Percentiles rank a stretch among this genome's conserved stretches.
phyloP scores from a whole-genome alignment of 2,113 vertebrate genomes.

The Pedionomus torquatus region DNA sequence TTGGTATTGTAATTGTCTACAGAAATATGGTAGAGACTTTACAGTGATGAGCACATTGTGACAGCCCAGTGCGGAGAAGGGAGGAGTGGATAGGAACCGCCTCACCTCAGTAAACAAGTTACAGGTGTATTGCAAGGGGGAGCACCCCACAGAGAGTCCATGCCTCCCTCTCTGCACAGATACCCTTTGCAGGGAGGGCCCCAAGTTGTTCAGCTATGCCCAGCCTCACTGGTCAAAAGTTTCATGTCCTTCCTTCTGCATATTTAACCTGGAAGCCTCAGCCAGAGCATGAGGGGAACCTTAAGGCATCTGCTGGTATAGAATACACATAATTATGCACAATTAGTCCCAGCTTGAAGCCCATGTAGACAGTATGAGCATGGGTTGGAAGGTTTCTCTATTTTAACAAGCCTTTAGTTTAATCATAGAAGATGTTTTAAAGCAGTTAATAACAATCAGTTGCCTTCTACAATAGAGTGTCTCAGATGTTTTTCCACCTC shows the following conservation, averaged over 20 bases:
- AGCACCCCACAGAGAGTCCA: background rate
- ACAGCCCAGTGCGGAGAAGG: background rate
- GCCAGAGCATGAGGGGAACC: background rate
- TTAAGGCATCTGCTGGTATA: background rate
- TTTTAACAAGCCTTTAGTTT: background rate
- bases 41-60: accelerated
- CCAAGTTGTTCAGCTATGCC: accelerated
- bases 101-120: background rate
- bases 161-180: background rate
- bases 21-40: background rate
- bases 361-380: background rate
- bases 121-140: no score
- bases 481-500: background rate
- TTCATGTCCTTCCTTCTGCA: background rate
- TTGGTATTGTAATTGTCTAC: background rate
- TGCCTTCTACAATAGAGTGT: background rate
- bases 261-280: background rate
- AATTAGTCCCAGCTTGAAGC: background rate
- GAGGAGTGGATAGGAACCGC: background rate
- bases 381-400: background rate
- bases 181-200: background rate
- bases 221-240: accelerated
- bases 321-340: background rate
- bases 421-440: background rate
- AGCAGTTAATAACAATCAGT: background rate